Conservation (phyloP, 2,888 invertebrate species). For the Chloromyia formosa region DNA sequence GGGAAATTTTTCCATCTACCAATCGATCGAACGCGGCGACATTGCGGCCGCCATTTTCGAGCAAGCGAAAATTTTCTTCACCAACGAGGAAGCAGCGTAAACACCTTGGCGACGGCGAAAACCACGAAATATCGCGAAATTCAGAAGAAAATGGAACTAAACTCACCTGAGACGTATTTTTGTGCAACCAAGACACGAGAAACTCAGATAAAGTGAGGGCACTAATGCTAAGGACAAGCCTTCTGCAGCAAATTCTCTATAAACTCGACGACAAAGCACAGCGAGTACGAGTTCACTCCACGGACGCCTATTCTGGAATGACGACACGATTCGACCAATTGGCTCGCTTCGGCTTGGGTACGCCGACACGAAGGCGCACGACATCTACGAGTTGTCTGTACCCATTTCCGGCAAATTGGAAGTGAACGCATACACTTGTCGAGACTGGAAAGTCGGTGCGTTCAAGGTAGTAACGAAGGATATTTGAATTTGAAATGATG, state of each 20-base stretch:
- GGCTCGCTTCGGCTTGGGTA: constrained; percentile 39
- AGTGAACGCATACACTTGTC: not conserved
- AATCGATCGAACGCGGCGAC: constrained; percentile 23
- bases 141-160: not conserved
- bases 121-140: not conserved
- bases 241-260: not conserved
- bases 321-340: constrained; percentile 40
- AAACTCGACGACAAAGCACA: constrained; percentile 21
- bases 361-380: not conserved
- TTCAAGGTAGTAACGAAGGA: not conserved
- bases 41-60: constrained; percentile 48
- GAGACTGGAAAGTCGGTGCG: constrained; percentile 11
- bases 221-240: not conserved
- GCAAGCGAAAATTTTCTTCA: constrained; percentile 42
- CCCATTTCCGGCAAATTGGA: constrained; percentile 37
- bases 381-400: no score
- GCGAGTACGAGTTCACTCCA: constrained; percentile 22
- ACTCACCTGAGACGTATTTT: constrained; percentile 11
- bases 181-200: not conserved
- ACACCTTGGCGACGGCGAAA: not conserved
- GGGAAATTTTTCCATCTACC: constrained; percentile 29
- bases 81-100: not conserved
- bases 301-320: constrained; percentile 41
- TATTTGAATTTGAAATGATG: no score
- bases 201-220: not conserved